phyloP scores from a whole-genome alignment of 1,140 invertebrate species.

The Bombus sibiricus region DNA sequence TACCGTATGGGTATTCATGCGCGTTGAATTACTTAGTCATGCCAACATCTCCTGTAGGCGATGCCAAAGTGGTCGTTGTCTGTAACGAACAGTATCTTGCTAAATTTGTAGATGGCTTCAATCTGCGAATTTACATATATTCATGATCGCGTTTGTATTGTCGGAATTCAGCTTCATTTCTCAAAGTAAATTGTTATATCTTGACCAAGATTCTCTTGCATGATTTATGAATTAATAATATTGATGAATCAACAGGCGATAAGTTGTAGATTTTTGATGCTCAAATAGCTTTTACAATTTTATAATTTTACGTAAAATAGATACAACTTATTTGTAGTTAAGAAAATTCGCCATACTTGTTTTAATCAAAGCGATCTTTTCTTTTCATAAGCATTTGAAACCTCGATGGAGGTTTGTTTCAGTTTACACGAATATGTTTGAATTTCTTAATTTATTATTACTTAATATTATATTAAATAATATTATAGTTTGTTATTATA shows the following conservation, averaged over 20 bases:
- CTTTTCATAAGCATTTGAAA: too few relatives aligned
- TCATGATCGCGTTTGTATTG: background rate
- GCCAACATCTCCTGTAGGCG: slow-evolving; percentile 1
- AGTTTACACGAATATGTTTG: too few relatives aligned
- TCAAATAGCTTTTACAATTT: background rate
- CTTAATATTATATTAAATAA: too few relatives aligned
- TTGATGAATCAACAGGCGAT: background rate
- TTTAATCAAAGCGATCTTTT: too few relatives aligned
- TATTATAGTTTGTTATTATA: too few relatives aligned
- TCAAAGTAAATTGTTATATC: too few relatives aligned
- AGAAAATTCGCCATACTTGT: too few relatives aligned
- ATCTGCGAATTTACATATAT: slow-evolving; percentile 25
- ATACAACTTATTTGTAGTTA: too few relatives aligned
- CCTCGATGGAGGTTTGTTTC: too few relatives aligned
- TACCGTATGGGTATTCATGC: slow-evolving; percentile 41
- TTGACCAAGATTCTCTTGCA: background rate
- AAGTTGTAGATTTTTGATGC: background rate
- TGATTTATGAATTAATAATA: background rate
- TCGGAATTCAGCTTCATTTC: background rate
- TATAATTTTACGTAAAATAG: background rate
- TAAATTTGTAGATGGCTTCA: slow-evolving; percentile 17
- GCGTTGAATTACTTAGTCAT: slow-evolving; percentile 44
- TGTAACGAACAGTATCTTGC: slow-evolving; percentile 30
- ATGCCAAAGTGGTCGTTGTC: slow-evolving; percentile 18
- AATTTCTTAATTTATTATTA: too few relatives aligned